Conservation (phyloP, 2,113 vertebrate species). For the Forbesichthys agassizii region DNA sequence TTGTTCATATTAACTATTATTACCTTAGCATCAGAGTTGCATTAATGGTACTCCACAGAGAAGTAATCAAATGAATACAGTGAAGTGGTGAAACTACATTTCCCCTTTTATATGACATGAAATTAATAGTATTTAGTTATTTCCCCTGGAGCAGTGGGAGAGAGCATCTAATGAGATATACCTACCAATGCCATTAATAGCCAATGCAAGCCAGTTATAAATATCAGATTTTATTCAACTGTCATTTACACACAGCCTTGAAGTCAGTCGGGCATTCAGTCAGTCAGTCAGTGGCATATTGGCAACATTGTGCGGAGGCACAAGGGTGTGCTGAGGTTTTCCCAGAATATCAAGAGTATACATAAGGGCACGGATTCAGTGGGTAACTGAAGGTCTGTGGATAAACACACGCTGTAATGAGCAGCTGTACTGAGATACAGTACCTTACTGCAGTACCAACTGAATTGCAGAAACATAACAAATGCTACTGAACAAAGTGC, state of each 20-base stretch:
- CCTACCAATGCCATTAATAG: slow-evolving; percentile 15
- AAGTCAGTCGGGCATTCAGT: slow-evolving; percentile 36
- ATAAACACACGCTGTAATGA: too few relatives aligned
- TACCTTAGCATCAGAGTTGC: too few relatives aligned
- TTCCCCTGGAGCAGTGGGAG: slow-evolving; percentile 29
- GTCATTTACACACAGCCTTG: slow-evolving; percentile 42
- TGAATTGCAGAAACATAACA: too few relatives aligned
- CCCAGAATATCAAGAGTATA: slow-evolving; percentile 25
- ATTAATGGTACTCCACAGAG: too few relatives aligned
- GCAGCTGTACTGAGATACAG: too few relatives aligned
- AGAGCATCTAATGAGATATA: slow-evolving; percentile 13
- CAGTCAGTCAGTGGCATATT: slow-evolving; percentile 51
- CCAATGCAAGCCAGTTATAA: slow-evolving; percentile 29
- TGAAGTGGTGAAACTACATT: too few relatives aligned
- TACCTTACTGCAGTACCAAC: too few relatives aligned
- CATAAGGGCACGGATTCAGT: not conserved
- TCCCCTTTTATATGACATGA: too few relatives aligned
- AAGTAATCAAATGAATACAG: too few relatives aligned
- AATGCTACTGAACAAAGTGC: too few relatives aligned
- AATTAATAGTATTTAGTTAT: slow-evolving; percentile 14
- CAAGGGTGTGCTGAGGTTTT: slow-evolving; percentile 52
- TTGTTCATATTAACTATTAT: too few relatives aligned
- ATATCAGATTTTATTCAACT: slow-evolving; percentile 62
- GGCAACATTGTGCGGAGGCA: slow-evolving; percentile 64
- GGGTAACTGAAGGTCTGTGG: too few relatives aligned